Base-by-base conservation (phyloP, 37 sponge, comb jelly and placozoan species). In the Ephydatia muelleri region DNA sequence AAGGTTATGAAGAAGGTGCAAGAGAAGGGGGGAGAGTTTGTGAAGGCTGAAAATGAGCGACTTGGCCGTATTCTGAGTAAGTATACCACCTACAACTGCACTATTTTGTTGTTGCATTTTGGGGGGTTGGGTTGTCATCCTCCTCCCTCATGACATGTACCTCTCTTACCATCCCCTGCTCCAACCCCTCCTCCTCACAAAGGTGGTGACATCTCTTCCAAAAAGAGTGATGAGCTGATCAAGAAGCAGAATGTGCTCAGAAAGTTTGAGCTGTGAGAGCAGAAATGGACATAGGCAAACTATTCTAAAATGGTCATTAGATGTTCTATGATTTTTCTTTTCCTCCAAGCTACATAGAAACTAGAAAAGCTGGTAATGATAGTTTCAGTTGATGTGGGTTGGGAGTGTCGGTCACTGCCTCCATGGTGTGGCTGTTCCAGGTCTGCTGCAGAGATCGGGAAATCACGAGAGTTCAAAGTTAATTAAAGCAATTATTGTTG, bases 1-100 rank as follows among this genome's bases (percentile, higher is more conserved):
- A 98, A 95, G 79, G 92, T 98, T 65, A 98, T 98, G 99, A 92
- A 94, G 88, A 98, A 96, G 87, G 73, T 95, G 25, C 70, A 76
- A 32, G 93, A 92, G 37, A 90, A 88, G 66, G 99, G 99, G 65
- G 78, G 31, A 30, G 94, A 92, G 38, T 96, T 84, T 57, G 80
- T 94, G 25, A 40, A 82, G 77, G 92, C 80, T 25, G 99, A 98
- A 82, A 75, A 80, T 22, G 90, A 87, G 0, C 75, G 99, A 30
- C 83, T 98, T 5, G 91, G 87, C 0, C 87, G 96, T 0, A 90
- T 98, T 84, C 81, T 94, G 25, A 75, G 95, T 94, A 49, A 69
- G 95, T 82, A 0, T 65, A 35, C 4, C 47, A 11, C 8, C 6
- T 8, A 43, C 8, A 43, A 43, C 8, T 43, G 47, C 47, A 43